These are phyloP conservation scores for Zaprionus lineosus DNA, from an alignment of 2,888 invertebrate species.

Conservation along the genomic window DNA sequence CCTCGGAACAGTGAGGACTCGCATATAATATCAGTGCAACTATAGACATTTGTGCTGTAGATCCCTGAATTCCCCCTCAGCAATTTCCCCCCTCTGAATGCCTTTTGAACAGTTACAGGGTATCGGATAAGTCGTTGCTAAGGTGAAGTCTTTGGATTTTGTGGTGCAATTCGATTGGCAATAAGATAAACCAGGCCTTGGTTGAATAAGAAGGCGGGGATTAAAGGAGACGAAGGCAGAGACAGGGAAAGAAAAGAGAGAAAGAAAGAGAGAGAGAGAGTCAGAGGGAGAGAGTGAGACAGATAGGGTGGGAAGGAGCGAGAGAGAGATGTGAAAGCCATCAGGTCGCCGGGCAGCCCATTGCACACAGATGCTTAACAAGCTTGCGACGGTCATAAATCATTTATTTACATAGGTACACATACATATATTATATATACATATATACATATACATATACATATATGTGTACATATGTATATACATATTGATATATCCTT, in stretches of 20 bases:
- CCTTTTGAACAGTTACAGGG: too few species aligned
- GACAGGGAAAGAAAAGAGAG: neutral
- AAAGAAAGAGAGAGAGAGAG: neutral
- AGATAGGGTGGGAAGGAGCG: neutral
- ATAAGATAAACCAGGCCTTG: slow-evolving; percentile 57
- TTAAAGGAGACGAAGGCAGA: neutral
- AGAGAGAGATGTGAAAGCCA: slow-evolving; percentile 59
- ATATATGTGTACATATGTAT: neutral
- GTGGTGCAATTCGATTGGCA: slow-evolving; percentile 42
- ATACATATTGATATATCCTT: slow-evolving; percentile 27
- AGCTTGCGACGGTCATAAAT: slow-evolving; percentile 69
- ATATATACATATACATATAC: slow-evolving; percentile 12
- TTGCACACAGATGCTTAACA: slow-evolving; percentile 75
- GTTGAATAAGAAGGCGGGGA: too few species aligned
- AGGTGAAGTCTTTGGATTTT: slow-evolving; percentile 13
- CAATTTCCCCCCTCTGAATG: too few species aligned
- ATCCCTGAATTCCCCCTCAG: too few species aligned
- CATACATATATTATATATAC: slow-evolving; percentile 27
- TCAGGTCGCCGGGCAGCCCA: slow-evolving; percentile 51
- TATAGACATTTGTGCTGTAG: too few species aligned
- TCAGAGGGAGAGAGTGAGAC: neutral
- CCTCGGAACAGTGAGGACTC: too few species aligned
- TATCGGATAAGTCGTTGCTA: slow-evolving; percentile 32
- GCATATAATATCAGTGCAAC: too few species aligned
- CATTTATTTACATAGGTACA: slow-evolving; percentile 50